Evolutionary conservation across 1,140 invertebrate genomes (phyloP).

Genomic region (Ylistrum balloti): DNA sequence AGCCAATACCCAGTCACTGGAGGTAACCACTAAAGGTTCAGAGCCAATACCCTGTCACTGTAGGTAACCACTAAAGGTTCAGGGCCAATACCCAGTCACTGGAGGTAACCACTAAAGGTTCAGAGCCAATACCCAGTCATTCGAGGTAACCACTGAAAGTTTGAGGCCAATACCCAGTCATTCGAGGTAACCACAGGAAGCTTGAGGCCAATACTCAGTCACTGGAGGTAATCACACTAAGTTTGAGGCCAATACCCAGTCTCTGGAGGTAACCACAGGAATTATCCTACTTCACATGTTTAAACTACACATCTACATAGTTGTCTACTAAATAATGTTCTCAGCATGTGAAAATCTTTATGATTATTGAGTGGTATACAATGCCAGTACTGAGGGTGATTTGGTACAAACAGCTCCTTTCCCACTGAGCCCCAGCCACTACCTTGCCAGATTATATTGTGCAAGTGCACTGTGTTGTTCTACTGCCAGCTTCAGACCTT

Average conservation of each 20-base stretch:
- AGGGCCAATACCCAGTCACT: no score
- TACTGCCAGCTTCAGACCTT: background rate
- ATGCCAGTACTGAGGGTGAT: conserved; percentile 5
- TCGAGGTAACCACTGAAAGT: no score
- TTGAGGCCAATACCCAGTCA: no score
- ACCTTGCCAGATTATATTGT: background rate
- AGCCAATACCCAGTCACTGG: background rate
- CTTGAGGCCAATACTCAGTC: no score
- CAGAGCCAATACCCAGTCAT: no score
- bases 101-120: no score
- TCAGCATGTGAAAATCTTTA: background rate
- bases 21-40: background rate
- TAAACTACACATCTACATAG: background rate
- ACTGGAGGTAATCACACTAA: no score
- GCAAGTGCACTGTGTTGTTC: background rate
- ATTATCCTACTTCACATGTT: background rate
- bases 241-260: no score
- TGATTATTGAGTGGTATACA: background rate
- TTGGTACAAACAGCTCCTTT: background rate
- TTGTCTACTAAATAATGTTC: background rate
- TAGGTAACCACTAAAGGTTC: no score
- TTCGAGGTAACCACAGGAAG: no score
- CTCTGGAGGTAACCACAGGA: no score
- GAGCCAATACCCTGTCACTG: no score
- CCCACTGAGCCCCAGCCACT: background rate